Evolutionary conservation across 1,140 invertebrate genomes (phyloP), one percentile per base, ranked within the genome.

Genomic region (Pseudomyrmex flavicornis): DNA sequence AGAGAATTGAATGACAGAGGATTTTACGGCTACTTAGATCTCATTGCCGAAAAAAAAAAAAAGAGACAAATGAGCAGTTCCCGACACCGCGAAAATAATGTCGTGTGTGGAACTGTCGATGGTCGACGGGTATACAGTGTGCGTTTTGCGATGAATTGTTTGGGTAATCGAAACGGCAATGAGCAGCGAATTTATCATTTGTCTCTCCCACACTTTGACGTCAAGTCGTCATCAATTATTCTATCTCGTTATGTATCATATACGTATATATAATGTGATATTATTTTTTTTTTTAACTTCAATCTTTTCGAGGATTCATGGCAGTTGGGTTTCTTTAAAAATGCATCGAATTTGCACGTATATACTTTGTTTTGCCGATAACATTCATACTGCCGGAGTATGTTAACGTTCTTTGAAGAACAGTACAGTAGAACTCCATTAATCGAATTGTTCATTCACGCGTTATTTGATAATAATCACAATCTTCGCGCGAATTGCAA

Each of bases 191-290:
- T 48, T 48, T 79, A 66, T 66, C 15, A 44, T 61, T 48, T 1
- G 17, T 44, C 26, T 17, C 15, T 8, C 17, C 12, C 12, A 46
- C 26, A 70, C 9, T 26, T 61, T 44, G 50, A 48, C 35, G 35
- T 70, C 66, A 1, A 22, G 59, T 80, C 35, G 20, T 68, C 56
- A 26, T 52, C 22, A 13, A 69, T 58, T 20, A 75, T 69, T 84
- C 62, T 59, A 48, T 20, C 46, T 48, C 61, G 17, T 68, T 17
- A n/a, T 48, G 50, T 46, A 46, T 79, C 58, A 80, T 69, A 68
- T 74, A 70, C 26, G 44, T 76, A 10, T 65, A 54, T 68, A 26
- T 84, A 76, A 75, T 22, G 65, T 22, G 48, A 79, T 77, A 77
- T 48, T 83, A 62, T 68, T 46, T 22, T 68, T 22, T 35, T 35